Conservation (phyloP, 2,888 invertebrate genomes). For the Automeris io region DNA sequence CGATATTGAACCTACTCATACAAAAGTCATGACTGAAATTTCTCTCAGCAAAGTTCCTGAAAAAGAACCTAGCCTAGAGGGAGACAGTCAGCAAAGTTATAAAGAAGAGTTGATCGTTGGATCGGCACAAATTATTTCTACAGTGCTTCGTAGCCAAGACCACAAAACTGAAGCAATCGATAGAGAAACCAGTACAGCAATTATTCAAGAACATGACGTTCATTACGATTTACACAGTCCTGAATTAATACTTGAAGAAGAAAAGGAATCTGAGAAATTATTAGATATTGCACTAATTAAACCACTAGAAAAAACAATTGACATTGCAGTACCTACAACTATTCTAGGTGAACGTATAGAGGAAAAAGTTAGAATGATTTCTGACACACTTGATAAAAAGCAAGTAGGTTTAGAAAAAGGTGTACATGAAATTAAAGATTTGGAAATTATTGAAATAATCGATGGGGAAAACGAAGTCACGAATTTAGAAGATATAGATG, state of each 20-base stretch:
- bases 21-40: slow-evolving; percentile 2
- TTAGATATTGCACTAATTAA: background rate
- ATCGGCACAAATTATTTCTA: no score
- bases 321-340: background rate
- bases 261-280: background rate
- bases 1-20: slow-evolving; percentile 11
- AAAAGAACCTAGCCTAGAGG: slow-evolving; percentile 14
- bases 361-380: slow-evolving; percentile 26
- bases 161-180: no score
- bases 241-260: background rate
- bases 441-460: slow-evolving; percentile 6
- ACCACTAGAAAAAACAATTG: slow-evolving; percentile 10
- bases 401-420: slow-evolving; percentile 59
- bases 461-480: slow-evolving; percentile 5
- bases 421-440: slow-evolving; percentile 23
- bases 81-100: slow-evolving; percentile 1
- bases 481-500: no score
- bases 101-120: background rate
- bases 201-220: no score
- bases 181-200: no score
- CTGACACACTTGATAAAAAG: slow-evolving; percentile 58
- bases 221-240: background rate
- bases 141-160: no score
- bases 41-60: slow-evolving; percentile 10
- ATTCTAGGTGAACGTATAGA: slow-evolving; percentile 15